phyloP scores from a whole-genome alignment of 2,113 vertebrate species.

The Litocranius walleri region DNA sequence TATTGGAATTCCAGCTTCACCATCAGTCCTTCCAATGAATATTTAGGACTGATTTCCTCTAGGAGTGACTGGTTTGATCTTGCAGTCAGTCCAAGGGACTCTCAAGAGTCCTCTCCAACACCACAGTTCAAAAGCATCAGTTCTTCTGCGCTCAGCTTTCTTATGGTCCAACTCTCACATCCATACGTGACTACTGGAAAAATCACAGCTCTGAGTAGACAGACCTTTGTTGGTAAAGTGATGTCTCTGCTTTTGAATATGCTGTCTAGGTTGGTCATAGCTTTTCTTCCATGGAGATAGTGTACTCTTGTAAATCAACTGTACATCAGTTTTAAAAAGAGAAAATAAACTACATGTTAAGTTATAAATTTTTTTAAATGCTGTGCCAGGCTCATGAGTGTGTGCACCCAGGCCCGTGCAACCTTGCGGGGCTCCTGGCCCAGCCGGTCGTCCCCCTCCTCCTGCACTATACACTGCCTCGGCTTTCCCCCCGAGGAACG shows the following conservation, averaged over 20 bases:
- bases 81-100: background rate
- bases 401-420: rapidly evolving
- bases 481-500: rapidly evolving
- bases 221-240: background rate
- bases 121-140: background rate
- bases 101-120: background rate
- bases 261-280: background rate
- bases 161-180: background rate
- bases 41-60: background rate
- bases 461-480: rapidly evolving
- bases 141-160: background rate
- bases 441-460: rapidly evolving
- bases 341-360: background rate
- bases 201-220: background rate
- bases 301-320: background rate
- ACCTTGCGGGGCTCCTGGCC: background rate
- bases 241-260: background rate
- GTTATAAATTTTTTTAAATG: rapidly evolving
- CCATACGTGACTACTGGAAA: background rate
- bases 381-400: rapidly evolving
- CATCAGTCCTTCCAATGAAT: background rate
- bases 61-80: background rate
- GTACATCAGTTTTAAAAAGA: background rate
- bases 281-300: background rate
- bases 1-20: rapidly evolving